Evolutionary conservation across 2,113 vertebrate species (phyloP).

Genomic region (Paraplagusia blochii): DNA sequence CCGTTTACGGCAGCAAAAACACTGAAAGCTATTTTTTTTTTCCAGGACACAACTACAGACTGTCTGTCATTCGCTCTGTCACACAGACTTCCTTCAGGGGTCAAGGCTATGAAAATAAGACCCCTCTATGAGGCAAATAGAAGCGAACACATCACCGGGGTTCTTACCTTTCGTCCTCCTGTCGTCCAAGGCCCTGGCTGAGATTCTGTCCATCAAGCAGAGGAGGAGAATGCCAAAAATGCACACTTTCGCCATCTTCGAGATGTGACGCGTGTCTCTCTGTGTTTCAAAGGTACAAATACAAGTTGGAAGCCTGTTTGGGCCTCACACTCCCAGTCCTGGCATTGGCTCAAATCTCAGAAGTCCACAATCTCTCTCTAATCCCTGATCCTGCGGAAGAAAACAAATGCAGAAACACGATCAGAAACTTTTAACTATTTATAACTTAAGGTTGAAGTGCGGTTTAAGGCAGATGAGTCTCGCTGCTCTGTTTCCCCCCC

Average conservation of each 20-base stretch:
- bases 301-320: conserved; percentile 35
- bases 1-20: conserved; percentile 62
- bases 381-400: conserved; percentile 43
- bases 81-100: conserved; percentile 32
- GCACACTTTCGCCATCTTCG: conserved; percentile 64
- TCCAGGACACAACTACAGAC: conserved; percentile 27
- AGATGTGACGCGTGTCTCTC: conserved; percentile 14
- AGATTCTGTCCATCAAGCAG: conserved; percentile 42
- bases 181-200: conserved; percentile 31
- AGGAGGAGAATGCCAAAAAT: conserved; percentile 58
- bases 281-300: conserved; percentile 12
- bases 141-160: too few relatives aligned
- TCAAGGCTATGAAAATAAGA: conserved; percentile 15
- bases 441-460: conserved; percentile 10
- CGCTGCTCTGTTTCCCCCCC: conserved; percentile 10
- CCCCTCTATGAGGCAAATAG: neutral
- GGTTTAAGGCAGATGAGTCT: conserved; percentile 24
- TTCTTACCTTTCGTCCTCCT: conserved; percentile 62
- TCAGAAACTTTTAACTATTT: conserved; percentile 20
- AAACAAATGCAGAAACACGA: conserved; percentile 45
- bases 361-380: conserved; percentile 32
- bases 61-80: conserved; percentile 38
- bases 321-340: conserved; percentile 58
- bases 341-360: conserved; percentile 56
- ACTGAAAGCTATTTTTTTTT: conserved; percentile 23